phyloP scores from a whole-genome alignment of 92 coral and sea anemone species.

The Diadumene lineata region DNA sequence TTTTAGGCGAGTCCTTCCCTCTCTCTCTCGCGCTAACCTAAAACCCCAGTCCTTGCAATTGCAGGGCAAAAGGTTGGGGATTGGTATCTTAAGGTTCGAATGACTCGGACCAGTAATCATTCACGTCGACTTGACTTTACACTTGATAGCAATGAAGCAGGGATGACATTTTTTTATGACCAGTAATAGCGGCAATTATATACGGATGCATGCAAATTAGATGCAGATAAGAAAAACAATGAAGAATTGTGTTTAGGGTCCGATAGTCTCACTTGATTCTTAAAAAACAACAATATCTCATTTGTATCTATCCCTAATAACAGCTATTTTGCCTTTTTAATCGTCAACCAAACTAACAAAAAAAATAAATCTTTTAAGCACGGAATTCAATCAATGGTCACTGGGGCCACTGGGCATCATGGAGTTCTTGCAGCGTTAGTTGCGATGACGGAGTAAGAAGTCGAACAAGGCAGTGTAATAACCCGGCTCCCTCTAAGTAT shows the following conservation, averaged over 20 bases:
- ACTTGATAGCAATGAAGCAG: too few relatives aligned
- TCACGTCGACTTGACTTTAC: too few relatives aligned
- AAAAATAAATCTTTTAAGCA: neutral
- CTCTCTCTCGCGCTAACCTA: too few relatives aligned
- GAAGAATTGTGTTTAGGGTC: neutral
- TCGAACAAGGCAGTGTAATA: slow-evolving; percentile 60
- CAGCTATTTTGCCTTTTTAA: neutral
- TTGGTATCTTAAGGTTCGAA: too few relatives aligned
- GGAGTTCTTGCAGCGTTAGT: slow-evolving; percentile 63
- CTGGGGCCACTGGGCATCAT: slow-evolving; percentile 82
- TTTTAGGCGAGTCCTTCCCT: too few relatives aligned
- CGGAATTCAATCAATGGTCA: slow-evolving; percentile 59
- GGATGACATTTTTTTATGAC: too few relatives aligned
- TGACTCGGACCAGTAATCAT: too few relatives aligned
- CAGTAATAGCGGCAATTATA: too few relatives aligned
- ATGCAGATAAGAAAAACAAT: neutral
- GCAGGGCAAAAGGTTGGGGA: too few relatives aligned
- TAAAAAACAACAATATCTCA: neutral
- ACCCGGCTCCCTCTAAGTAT: slow-evolving; percentile 69
- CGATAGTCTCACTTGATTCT: neutral
- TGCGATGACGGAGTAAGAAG: slow-evolving; percentile 70
- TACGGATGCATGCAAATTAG: neutral
- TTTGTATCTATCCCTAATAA: neutral
- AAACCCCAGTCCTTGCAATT: too few relatives aligned
- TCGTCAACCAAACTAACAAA: neutral